Evolutionary conservation across 2,113 vertebrate genomes (phyloP).

Genomic region (Cisticola juncidis): DNA sequence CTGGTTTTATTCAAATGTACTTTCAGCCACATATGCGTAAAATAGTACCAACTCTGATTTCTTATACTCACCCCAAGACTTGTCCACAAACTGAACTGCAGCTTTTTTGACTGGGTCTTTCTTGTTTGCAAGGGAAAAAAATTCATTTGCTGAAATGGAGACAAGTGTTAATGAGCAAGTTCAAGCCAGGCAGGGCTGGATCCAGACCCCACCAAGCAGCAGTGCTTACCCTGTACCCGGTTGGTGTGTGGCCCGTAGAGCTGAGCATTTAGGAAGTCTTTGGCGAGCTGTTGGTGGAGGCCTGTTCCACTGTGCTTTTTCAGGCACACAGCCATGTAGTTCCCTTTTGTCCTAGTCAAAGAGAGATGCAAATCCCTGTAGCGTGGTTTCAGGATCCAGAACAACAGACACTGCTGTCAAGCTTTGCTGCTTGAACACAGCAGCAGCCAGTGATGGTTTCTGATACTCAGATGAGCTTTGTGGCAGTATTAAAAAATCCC

Average conservation of each 20-base stretch:
- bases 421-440: background rate
- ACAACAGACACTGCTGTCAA: background rate
- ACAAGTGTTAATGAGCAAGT: background rate
- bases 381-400: accelerated
- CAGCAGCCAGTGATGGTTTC: background rate
- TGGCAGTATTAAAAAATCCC: background rate
- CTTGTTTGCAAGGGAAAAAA: constrained; percentile 89
- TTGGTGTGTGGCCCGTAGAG: constrained; percentile 82
- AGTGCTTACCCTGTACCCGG: constrained; percentile 81
- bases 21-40: background rate
- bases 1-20: background rate
- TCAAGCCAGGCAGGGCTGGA: accelerated
- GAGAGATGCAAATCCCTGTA: background rate
- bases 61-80: constrained; percentile 82
- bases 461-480: background rate
- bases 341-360: constrained; percentile 77
- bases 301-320: constrained; percentile 55
- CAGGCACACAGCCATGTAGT: constrained; percentile 74
- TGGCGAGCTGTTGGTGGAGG: constrained; percentile 76
- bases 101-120: constrained; percentile 76
- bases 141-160: constrained; percentile 78
- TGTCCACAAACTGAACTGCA: constrained; percentile 84
- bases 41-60: background rate
- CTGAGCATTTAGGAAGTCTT: constrained; percentile 77
- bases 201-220: background rate